Evolutionary conservation across 23 tunicate species (phyloP).

Genomic region (Halocynthia aurantium): DNA sequence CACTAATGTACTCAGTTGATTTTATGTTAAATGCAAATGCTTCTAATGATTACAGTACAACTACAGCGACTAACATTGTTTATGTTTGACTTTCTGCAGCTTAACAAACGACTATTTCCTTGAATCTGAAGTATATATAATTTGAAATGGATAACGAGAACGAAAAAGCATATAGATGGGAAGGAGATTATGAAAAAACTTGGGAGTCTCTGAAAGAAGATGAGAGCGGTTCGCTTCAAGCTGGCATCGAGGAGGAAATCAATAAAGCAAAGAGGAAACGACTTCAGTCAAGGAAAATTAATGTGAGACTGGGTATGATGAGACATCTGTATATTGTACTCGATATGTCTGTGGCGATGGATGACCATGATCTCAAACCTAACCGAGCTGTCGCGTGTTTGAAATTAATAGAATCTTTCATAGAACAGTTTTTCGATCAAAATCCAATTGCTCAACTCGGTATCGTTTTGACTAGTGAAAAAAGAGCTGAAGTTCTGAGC

Average conservation of each 20-base stretch:
- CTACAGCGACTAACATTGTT: no score
- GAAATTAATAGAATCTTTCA: constrained; percentile 52
- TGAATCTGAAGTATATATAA: neutral
- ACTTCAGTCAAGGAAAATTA: constrained; percentile 31
- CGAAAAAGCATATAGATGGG: constrained; percentile 89
- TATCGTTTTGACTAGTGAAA: constrained; percentile 43
- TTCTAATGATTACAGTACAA: no score
- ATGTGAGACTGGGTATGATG: constrained; percentile 91
- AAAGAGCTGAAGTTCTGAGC: constrained; percentile 62
- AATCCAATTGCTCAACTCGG: constrained; percentile 89
- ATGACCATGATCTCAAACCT: constrained; percentile 87
- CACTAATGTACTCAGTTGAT: no score
- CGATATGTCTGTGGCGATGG: constrained; percentile 85
- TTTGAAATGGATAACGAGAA: constrained; percentile 61
- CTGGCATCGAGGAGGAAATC: constrained; percentile 51
- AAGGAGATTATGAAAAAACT: constrained; percentile 94
- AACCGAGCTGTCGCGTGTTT: constrained; percentile 62
- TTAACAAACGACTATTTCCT: no score
- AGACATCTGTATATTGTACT: constrained; percentile 64
- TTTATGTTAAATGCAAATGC: no score
- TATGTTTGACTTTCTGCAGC: no score
- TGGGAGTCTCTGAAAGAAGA: constrained; percentile 98
- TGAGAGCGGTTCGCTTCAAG: constrained; percentile 86
- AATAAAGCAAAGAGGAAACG: constrained; percentile 65
- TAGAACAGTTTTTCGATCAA: constrained; percentile 82